Evolutionary conservation across 2,113 vertebrate genomes (phyloP).

Genomic region (Dasypus novemcinctus): DNA sequence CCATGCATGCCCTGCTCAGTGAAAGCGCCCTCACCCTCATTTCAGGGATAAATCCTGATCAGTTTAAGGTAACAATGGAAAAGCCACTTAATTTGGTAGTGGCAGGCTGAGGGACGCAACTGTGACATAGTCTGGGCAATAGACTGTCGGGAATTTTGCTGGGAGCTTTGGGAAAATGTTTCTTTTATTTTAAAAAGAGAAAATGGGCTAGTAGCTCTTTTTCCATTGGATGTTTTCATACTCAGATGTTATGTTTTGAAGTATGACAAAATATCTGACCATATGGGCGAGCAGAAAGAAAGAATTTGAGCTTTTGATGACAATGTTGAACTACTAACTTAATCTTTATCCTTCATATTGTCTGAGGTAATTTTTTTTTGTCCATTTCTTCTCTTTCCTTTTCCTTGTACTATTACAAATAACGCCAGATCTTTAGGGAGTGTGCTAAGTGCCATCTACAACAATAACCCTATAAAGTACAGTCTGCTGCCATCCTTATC

Average conservation of each 20-base stretch:
- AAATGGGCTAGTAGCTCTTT: not conserved
- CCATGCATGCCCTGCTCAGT: not conserved
- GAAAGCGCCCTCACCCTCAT: not conserved
- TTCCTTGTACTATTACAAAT: not conserved
- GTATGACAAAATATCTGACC: not conserved
- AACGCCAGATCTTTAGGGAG: not conserved
- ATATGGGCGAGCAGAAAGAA: not conserved
- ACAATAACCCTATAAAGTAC: not conserved
- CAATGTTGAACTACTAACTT: not conserved
- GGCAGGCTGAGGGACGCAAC: not conserved
- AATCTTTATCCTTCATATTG: not conserved
- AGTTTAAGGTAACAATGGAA: not conserved
- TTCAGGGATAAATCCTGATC: not conserved
- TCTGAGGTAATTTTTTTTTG: not conserved
- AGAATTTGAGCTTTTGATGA: not conserved
- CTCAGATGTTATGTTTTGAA: not conserved
- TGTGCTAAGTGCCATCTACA: not conserved
- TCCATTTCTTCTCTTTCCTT: not conserved
- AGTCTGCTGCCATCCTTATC: not conserved
- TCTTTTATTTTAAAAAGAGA: not conserved
- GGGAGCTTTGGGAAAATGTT: not conserved
- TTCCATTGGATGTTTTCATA: not conserved
- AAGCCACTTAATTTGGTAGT: not conserved
- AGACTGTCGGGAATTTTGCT: not conserved
- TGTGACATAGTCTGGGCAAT: not conserved